Conservation (phyloP, 2,113 vertebrate species). For the Oncorhynchus tshawytscha region DNA sequence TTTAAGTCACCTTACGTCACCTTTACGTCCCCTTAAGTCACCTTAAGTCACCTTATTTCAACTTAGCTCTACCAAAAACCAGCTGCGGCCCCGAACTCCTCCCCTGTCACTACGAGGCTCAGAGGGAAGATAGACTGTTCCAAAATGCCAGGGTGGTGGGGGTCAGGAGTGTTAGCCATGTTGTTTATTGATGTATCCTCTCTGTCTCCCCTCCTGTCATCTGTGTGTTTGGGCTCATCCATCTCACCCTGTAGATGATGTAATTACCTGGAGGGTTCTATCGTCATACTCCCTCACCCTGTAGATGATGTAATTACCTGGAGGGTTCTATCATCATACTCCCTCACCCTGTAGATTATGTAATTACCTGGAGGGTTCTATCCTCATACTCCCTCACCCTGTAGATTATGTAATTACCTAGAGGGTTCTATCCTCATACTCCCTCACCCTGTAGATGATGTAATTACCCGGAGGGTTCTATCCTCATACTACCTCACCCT, state of each 20-base stretch:
- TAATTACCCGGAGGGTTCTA: too few species aligned
- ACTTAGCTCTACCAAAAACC: background rate
- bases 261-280: too few species aligned
- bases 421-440: too few species aligned
- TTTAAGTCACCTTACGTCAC: constrained; percentile 24
- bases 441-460: too few species aligned
- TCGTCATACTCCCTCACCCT: too few species aligned
- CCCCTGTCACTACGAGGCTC: background rate
- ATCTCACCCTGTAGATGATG: background rate
- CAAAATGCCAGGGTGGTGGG: background rate
- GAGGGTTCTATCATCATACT: too few species aligned
- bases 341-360: too few species aligned
- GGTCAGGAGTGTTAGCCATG: constrained; percentile 11
- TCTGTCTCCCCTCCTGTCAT: background rate
- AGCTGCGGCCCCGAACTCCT: background rate
- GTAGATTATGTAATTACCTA: too few species aligned
- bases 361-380: too few species aligned
- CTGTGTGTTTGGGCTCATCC: constrained; percentile 24
- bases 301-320: too few species aligned
- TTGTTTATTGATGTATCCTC: constrained; percentile 20
- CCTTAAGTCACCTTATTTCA: background rate
- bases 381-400: too few species aligned
- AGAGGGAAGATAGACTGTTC: background rate
- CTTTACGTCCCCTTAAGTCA: constrained; percentile 1
- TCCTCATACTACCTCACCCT: too few species aligned